These are phyloP conservation scores for Meloidogyne exigua DNA, from an alignment of 1,140 invertebrate species.

Conservation along the genomic window DNA sequence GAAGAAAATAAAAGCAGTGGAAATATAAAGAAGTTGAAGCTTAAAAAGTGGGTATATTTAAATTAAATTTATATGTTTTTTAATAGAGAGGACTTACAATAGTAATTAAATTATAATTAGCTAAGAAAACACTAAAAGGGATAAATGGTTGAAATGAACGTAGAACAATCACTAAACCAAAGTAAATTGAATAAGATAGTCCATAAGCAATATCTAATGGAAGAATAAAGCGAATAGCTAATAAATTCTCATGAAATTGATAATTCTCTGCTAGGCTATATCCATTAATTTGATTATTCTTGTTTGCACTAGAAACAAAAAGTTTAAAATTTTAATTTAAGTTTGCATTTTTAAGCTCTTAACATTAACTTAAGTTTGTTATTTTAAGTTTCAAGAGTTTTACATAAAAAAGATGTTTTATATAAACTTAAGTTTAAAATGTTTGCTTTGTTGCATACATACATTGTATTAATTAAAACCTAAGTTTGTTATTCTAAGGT, in stretches of 20 bases:
- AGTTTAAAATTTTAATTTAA: not conserved
- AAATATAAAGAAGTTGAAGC: slow-evolving; percentile 9
- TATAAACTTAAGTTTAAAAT: too few species aligned
- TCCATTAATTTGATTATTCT: not conserved
- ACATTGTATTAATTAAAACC: too few species aligned
- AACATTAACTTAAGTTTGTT: too few species aligned
- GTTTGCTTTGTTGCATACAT: too few species aligned
- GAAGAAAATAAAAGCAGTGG: slow-evolving; percentile 9
- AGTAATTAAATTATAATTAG: slow-evolving; percentile 10
- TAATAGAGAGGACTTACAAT: not conserved
- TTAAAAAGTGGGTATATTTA: not conserved
- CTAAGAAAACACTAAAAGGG: slow-evolving; percentile 3
- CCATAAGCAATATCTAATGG: slow-evolving; percentile 28
- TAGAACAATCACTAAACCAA: slow-evolving; percentile 16
- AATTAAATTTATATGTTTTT: not conserved
- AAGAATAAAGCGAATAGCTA: slow-evolving; percentile 12
- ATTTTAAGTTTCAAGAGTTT: too few species aligned
- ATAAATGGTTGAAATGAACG: not conserved
- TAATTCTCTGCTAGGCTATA: slow-evolving; percentile 16
- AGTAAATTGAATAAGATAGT: slow-evolving; percentile 9
- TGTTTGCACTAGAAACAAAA: not conserved
- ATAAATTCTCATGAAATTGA: slow-evolving; percentile 19
- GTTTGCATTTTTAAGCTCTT: too few species aligned
- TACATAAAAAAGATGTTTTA: too few species aligned
- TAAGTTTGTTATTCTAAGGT: too few species aligned